Evolutionary conservation across 2,113 vertebrate genomes (phyloP).

Genomic region (Siphamia tubifer): DNA sequence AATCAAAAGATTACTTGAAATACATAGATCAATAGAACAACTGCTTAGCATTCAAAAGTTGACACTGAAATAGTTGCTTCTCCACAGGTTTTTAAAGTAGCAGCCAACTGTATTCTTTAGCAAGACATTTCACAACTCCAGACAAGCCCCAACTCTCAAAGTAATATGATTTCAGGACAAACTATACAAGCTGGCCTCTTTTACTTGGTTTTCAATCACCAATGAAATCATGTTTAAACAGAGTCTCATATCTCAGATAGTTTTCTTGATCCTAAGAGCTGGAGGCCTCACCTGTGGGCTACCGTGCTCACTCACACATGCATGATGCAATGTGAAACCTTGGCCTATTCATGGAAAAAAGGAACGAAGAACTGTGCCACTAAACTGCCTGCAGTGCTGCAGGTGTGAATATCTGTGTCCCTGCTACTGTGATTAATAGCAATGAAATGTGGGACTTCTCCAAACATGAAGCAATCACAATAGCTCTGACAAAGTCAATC

Average conservation of each 20-base stretch:
- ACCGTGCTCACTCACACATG: conserved; percentile 36
- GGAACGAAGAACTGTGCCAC: conserved; percentile 67
- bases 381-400: conserved; percentile 79
- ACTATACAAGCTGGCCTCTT: not conserved
- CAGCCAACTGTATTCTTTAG: not conserved
- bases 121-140: not conserved
- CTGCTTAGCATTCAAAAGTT: not conserved
- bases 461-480: conserved; percentile 60
- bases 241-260: conserved; percentile 53
- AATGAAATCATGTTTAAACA: conserved; percentile 65
- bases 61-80: not conserved
- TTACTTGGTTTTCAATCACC: conserved; percentile 31
- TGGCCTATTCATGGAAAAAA: conserved; percentile 66
- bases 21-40: not conserved
- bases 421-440: conserved; percentile 78
- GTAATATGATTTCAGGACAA: not conserved
- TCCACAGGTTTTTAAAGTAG: not conserved
- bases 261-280: conserved; percentile 22
- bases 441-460: conserved; percentile 64
- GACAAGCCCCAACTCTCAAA: not conserved
- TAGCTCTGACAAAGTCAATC: conserved; percentile 64
- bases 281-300: conserved; percentile 65
- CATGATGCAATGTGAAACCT: conserved; percentile 82
- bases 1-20: not conserved
- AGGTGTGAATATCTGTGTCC: conserved; percentile 82